Evolutionary conservation across 2,113 vertebrate species (phyloP).

Genomic region (Empidonax traillii): DNA sequence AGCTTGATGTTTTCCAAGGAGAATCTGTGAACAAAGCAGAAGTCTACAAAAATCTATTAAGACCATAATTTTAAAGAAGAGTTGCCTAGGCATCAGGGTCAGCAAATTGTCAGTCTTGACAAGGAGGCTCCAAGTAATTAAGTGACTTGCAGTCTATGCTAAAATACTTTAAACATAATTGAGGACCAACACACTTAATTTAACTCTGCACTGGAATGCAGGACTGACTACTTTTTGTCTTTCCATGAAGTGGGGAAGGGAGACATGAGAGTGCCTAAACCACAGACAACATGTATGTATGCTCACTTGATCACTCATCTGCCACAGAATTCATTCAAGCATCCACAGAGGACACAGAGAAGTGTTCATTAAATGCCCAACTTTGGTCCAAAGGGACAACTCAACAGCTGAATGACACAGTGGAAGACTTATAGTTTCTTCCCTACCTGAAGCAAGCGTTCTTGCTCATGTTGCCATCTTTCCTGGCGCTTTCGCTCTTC

Average conservation of each 20-base stretch:
- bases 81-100: neutral
- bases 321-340: neutral
- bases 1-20: neutral
- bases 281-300: neutral
- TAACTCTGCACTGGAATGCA: neutral
- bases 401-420: neutral
- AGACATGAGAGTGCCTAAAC: neutral
- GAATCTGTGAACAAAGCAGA: neutral
- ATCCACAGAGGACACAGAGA: neutral
- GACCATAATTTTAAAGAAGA: neutral
- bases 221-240: neutral
- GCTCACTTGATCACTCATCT: neutral
- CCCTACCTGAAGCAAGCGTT: conserved; percentile 92
- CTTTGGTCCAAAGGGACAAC: neutral
- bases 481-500: conserved; percentile 94
- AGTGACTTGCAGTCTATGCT: neutral
- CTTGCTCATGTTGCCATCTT: conserved; percentile 96
- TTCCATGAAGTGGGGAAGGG: neutral
- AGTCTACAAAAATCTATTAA: neutral
- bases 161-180: neutral
- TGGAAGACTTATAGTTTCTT: neutral
- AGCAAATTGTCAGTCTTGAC: neutral
- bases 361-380: neutral
- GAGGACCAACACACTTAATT: neutral
- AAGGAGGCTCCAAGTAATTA: neutral